phyloP scores from a whole-genome alignment of 2,113 vertebrate genomes.

The Entelurus aequoreus region DNA sequence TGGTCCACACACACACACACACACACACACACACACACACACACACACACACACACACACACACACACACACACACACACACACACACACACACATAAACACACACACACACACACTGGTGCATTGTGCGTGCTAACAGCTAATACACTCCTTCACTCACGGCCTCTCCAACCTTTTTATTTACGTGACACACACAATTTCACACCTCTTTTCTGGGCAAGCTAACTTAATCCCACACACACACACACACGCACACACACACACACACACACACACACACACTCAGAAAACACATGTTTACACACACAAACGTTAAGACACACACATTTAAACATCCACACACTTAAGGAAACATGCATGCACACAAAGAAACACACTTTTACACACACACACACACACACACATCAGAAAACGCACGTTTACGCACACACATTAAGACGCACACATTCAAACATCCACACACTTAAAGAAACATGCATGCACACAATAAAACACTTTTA shows the following conservation, averaged over 20 bases:
- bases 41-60: no score
- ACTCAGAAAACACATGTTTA: no score
- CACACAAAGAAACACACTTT: no score
- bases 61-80: no score
- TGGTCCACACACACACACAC: no score
- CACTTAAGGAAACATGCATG: not conserved
- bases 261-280: conserved; percentile 22
- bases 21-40: no score
- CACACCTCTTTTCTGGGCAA: conserved; percentile 67
- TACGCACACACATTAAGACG: no score
- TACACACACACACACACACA: not conserved
- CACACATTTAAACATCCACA: not conserved
- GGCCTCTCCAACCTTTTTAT: conserved; percentile 60
- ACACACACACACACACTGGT: not conserved
- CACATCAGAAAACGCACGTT: not conserved
- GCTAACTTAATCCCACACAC: conserved; percentile 18
- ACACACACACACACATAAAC: conserved; percentile 5
- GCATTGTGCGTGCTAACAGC: conserved; percentile 51
- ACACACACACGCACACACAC: conserved; percentile 32
- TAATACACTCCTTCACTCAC: conserved; percentile 54
- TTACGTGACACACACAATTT: conserved; percentile 70
- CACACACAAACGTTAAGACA: conserved; percentile 3
- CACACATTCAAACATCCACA: no score
- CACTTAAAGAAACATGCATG: no score
- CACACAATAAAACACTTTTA: no score